A percentile compares a stretch with the other conserved stretches of the same genome.
phyloP scores from a whole-genome alignment of 1,140 invertebrate species.

The Lanistes nyassanus region DNA sequence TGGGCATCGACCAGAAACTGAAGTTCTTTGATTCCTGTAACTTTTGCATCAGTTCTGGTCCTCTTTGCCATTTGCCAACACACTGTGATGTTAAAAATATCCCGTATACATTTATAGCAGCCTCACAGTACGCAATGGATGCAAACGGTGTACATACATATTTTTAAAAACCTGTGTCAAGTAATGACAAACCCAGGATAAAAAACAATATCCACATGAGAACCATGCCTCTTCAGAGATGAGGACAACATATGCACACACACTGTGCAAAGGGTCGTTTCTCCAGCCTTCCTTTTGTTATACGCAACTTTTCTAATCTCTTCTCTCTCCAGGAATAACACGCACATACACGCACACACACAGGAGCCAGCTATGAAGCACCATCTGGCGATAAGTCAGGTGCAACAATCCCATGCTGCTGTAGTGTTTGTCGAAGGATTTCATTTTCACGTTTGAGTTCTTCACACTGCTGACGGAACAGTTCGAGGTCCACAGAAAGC shows the following conservation, averaged over 20 bases:
- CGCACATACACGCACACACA: background rate
- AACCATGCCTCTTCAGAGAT: background rate
- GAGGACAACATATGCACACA: too few relatives aligned
- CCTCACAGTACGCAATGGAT: too few relatives aligned
- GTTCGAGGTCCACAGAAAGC: slow-evolving; percentile 71
- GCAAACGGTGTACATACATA: too few relatives aligned
- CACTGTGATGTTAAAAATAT: too few relatives aligned
- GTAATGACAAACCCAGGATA: background rate
- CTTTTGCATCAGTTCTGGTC: too few relatives aligned
- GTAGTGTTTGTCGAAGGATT: slow-evolving; percentile 70
- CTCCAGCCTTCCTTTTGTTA: too few relatives aligned
- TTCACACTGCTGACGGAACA: slow-evolving; percentile 71
- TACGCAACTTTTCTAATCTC: background rate
- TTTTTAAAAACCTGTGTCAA: too few relatives aligned
- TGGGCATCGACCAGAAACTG: too few relatives aligned
- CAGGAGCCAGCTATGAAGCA: background rate
- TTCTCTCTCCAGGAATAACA: background rate
- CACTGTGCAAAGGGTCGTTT: too few relatives aligned
- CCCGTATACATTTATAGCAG: too few relatives aligned
- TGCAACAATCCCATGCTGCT: slow-evolving; percentile 65
- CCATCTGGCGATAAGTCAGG: background rate
- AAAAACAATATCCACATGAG: background rate
- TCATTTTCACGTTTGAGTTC: slow-evolving; percentile 75
- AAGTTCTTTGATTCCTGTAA: too few relatives aligned
- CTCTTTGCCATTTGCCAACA: too few relatives aligned